These are phyloP conservation scores for Drosophila grimshawi DNA, from an alignment of 1,140 invertebrate species.

Conservation along the genomic window DNA sequence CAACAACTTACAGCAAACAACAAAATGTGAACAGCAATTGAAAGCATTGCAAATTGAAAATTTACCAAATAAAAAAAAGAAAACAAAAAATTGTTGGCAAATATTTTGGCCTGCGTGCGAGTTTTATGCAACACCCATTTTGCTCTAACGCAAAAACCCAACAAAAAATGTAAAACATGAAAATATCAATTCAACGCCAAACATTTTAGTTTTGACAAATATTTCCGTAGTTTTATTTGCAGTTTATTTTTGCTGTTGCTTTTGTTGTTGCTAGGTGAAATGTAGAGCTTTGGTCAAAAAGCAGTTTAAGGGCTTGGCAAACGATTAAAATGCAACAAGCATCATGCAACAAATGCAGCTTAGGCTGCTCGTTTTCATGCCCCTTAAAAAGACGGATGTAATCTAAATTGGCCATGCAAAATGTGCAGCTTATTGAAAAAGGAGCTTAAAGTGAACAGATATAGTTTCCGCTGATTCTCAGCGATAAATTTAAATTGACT, in stretches of 20 bases:
- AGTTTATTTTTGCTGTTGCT: not conserved
- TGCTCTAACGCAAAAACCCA: not conserved
- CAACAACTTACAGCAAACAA: not conserved
- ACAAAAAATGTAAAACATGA: not conserved
- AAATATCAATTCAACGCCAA: slow-evolving; percentile 17
- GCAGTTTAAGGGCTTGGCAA: slow-evolving; percentile 22
- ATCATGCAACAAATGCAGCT: slow-evolving; percentile 17
- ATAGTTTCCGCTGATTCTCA: no score
- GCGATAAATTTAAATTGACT: no score
- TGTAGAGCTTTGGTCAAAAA: slow-evolving; percentile 21
- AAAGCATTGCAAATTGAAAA: slow-evolving; percentile 25
- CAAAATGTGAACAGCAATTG: slow-evolving; percentile 15
- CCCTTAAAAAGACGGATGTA: not conserved
- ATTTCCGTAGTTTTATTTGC: not conserved
- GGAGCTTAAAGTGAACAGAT: not conserved
- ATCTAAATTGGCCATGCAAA: not conserved
- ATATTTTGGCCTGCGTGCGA: slow-evolving; percentile 29
- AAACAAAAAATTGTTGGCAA: slow-evolving; percentile 22
- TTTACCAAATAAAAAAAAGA: slow-evolving; percentile 10
- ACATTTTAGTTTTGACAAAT: slow-evolving; percentile 3
- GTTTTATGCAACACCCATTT: slow-evolving; percentile 25
- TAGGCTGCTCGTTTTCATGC: slow-evolving; percentile 7
- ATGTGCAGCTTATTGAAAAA: not conserved
- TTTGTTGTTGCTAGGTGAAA: slow-evolving; percentile 4
- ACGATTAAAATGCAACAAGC: slow-evolving; percentile 15